phyloP scores from a whole-genome alignment of 2,888 invertebrate species.

The Stenchaetothrips biformis region DNA sequence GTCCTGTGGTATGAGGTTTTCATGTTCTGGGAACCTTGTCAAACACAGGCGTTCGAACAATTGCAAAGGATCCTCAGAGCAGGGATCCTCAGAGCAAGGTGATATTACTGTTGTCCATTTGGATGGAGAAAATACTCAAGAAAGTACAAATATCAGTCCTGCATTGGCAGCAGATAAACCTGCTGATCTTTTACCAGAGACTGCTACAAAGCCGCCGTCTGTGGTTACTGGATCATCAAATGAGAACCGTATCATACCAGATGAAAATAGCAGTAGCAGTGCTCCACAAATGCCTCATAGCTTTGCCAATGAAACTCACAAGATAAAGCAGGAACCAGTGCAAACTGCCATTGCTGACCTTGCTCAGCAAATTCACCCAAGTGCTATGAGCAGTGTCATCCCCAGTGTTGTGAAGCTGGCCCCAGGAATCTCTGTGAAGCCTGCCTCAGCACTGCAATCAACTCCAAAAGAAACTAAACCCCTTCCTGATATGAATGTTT shows the following conservation, averaged over 20 bases:
- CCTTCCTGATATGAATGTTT: not conserved
- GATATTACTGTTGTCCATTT: not conserved
- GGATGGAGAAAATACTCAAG: not conserved
- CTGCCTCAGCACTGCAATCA: not conserved
- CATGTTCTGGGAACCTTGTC: constrained; percentile 41
- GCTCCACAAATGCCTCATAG: too few relatives aligned
- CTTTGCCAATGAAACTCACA: too few relatives aligned
- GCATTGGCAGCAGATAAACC: not conserved
- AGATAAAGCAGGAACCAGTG: not conserved
- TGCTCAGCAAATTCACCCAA: not conserved
- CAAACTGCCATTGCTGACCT: not conserved
- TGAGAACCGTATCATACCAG: not conserved
- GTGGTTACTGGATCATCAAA: not conserved
- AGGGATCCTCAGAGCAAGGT: too few relatives aligned
- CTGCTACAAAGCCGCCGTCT: not conserved
- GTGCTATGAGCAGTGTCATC: not conserved
- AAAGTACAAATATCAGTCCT: not conserved
- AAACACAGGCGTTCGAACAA: constrained; percentile 30
- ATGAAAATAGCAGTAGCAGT: not conserved
- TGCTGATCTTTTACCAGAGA: not conserved
- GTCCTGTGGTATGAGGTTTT: constrained; percentile 49
- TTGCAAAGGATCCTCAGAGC: not conserved
- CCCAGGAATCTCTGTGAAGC: not conserved
- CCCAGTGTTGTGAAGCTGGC: not conserved
- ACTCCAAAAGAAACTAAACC: not conserved